Evolutionary conservation across 2,888 invertebrate species (phyloP), one percentile per base, ranked within the genome.

Genomic region (Trichogramma evanescens): DNA sequence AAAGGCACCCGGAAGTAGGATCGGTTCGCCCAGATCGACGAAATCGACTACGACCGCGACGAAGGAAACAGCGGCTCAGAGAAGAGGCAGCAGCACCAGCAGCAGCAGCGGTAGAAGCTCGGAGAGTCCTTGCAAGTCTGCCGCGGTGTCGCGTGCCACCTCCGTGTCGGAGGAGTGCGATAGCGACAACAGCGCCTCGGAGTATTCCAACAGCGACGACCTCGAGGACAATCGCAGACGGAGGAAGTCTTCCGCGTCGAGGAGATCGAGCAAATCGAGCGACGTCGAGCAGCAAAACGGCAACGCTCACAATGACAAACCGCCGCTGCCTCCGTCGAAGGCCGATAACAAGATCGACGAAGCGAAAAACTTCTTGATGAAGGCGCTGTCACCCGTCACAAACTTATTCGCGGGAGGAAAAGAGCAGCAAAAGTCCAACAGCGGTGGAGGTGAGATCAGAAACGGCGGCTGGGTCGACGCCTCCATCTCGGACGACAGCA

Each of bases 371-470:
- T 87, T 88, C 72, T 79, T 89, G 55, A 86, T 88, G 78, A 79
- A 89, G 70, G 88, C 89, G 50, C 76, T 91, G 68, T 89, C 88
- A 53, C 89, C 89, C 1, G 88, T 89, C 5, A 88, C 89, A 26
- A 88, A 86, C 78, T 81, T 89, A 65, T 89, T 89, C 71, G 26
- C 26, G 26, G 26, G 26, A 1, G 26, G 26, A 26, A 88, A 86
- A 75, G 79, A 80, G 62, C 83, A 84, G 71, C 79, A 80, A 62
- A 83, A 83, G 68, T 83, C 83, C 51, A 78, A 79, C 40, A 41
- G 39, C 0, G 78, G 72, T 57, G 44, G 39, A 0, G 78, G 72
- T 57, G 84, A 85, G n/a, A 83, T 67, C 42, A 52, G 63, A 49
- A 48, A 59, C 7, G 67, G 62, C 7, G 67, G 68, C 45, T 70